Base-by-base conservation (phyloP, 2,888 invertebrate species). In the Eupithecia tripunctaria region DNA sequence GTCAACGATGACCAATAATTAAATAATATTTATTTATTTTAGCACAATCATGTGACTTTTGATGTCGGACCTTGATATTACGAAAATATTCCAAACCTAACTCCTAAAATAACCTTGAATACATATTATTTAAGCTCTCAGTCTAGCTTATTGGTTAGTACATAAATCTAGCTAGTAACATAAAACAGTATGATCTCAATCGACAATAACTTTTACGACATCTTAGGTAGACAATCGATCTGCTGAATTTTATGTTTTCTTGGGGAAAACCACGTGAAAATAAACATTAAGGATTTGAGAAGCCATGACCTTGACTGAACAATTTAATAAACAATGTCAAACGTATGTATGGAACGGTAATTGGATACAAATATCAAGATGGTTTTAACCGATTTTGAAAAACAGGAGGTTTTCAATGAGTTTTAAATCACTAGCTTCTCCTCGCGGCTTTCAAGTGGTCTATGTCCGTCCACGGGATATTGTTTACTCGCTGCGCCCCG, bases 171-270 rank as follows among this genome's bases (percentile, higher is more conserved):
- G 51, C 51, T 21, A 51, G 51, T 21, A 2, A n/a, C 51, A 51
- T 51, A 10, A 51, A 47, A 51, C 51, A 8, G 21, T 51, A 21
- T 51, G 51, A 51, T 21, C 51, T 51, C 51, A 51, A 51, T 51
- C 21, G 59, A 59, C 59, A 10, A 15, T 59, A 25, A 59, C 14
- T 59, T 59, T 59, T 27, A 59, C 59, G 59, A 59, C 59, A 59
- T 59, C 59, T 27, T 27, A 6, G 59, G 59, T 59, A 59, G 27
- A 51, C 25, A 27, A 27, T 15, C 27, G 59, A 59, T 59, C 56
- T 27, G 14, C 5, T 10, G 25, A 25, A 15, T n/a, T 59, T 21
- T 27, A 47, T 59, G 27, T 25, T 27, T 59, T 59, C 56, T 14
- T 27, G 25, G 21, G 14, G 56, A 27, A 25, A 59, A 14, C 47